These are phyloP conservation scores for Cavia aperea DNA, from an alignment of 2,113 vertebrate species.

Conservation along the genomic window DNA sequence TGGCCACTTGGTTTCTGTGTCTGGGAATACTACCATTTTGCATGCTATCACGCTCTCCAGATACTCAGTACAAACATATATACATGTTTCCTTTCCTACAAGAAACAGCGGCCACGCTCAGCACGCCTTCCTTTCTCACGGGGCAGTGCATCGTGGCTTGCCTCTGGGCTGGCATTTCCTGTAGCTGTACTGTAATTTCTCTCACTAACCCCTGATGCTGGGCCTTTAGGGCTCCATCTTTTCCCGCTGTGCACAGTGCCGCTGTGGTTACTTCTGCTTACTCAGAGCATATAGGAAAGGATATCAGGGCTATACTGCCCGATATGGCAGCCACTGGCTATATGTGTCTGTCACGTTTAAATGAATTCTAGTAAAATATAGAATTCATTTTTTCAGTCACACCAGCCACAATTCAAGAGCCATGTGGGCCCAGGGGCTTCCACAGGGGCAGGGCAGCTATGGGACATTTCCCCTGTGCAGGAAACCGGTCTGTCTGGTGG, in stretches of 20 bases:
- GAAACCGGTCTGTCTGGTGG: not conserved
- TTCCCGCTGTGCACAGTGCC: not conserved
- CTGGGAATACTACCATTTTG: not conserved
- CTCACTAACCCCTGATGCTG: not conserved
- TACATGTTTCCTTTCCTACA: not conserved
- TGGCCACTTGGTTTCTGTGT: not conserved
- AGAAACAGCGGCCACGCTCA: not conserved
- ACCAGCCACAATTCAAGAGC: not conserved
- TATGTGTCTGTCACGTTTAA: not conserved
- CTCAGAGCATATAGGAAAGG: not conserved
- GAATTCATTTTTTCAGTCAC: not conserved
- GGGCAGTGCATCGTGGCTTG: not conserved
- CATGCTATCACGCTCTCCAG: not conserved
- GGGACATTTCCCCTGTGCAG: not conserved
- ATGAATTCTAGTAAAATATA: not conserved
- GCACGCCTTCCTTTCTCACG: not conserved
- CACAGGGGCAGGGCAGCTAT: not conserved
- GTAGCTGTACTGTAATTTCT: not conserved
- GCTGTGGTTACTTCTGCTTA: not conserved
- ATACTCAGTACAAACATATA: not conserved
- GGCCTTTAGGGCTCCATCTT: not conserved
- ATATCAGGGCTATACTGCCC: not conserved
- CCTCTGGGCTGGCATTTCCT: not conserved
- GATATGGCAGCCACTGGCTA: not conserved
- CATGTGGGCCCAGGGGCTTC: not conserved